A percentile compares a stretch with the other conserved stretches of the same genome.
phyloP scores from a whole-genome alignment of 2,113 vertebrate species.

The Carassius carassius region DNA sequence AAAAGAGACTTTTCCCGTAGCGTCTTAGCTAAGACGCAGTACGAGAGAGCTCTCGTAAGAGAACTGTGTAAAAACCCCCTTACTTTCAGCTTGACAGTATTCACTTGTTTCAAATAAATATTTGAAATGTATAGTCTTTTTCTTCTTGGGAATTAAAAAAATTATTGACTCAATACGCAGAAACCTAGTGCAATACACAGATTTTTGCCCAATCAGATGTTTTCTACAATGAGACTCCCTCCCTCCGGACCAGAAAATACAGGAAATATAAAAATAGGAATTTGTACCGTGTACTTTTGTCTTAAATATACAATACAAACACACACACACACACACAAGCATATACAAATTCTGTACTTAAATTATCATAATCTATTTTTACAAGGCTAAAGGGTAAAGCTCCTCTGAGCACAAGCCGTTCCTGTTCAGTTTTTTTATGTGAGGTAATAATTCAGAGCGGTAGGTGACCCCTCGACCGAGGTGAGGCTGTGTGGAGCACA shows the following conservation, averaged over 20 bases:
- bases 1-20: too few species aligned
- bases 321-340: background rate
- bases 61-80: too few species aligned
- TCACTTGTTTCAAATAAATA: background rate
- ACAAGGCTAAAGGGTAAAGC: background rate
- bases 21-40: too few species aligned
- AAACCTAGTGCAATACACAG: background rate
- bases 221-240: background rate
- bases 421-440: background rate
- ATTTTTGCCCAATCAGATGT: background rate
- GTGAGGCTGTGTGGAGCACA: background rate
- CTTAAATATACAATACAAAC: background rate
- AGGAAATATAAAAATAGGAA: background rate
- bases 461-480: conserved; percentile 15
- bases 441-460: background rate
- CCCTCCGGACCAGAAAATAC: background rate
- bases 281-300: too few species aligned
- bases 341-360: background rate
- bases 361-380: background rate
- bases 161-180: background rate
- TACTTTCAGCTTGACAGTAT: too few species aligned
- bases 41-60: too few species aligned
- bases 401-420: background rate
- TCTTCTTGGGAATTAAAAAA: background rate
- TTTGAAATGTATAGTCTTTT: background rate